Conservation (phyloP, 2,888 invertebrate species). For the Zaprionus bogoriensis region DNA sequence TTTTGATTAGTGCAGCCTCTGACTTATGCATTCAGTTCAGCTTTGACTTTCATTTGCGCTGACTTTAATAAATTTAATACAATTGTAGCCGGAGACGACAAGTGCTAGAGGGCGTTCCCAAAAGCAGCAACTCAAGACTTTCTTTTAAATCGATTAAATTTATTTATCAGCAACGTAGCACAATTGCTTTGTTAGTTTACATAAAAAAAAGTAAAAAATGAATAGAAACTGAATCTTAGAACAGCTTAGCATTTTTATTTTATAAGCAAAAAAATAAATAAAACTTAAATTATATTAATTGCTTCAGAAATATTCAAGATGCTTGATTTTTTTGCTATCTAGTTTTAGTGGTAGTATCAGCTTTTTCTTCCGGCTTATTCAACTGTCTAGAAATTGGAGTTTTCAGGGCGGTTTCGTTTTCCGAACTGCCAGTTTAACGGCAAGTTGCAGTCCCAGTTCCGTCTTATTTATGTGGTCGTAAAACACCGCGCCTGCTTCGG, state of each 20-base stretch:
- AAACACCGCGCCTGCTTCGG: conserved; percentile 64
- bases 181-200: no score
- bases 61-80: conserved; percentile 60
- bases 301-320: no score
- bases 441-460: conserved; percentile 26
- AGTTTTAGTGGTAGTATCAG: no score
- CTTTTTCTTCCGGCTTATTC: no score
- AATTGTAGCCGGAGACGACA: conserved; percentile 13
- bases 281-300: no score
- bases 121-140: background rate
- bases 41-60: conserved; percentile 47
- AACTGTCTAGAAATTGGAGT: background rate
- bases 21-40: conserved; percentile 67
- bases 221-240: no score
- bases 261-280: no score
- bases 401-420: background rate
- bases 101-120: conserved; percentile 13
- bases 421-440: background rate
- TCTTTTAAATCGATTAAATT: no score
- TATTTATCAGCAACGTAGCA: no score
- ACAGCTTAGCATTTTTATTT: no score
- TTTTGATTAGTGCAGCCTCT: conserved; percentile 73
- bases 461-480: conserved; percentile 67
- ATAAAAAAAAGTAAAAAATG: no score
- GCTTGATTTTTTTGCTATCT: no score